These are phyloP conservation scores for Procavia capensis DNA, from an alignment of 2,113 vertebrate genomes.

Conservation along the genomic window DNA sequence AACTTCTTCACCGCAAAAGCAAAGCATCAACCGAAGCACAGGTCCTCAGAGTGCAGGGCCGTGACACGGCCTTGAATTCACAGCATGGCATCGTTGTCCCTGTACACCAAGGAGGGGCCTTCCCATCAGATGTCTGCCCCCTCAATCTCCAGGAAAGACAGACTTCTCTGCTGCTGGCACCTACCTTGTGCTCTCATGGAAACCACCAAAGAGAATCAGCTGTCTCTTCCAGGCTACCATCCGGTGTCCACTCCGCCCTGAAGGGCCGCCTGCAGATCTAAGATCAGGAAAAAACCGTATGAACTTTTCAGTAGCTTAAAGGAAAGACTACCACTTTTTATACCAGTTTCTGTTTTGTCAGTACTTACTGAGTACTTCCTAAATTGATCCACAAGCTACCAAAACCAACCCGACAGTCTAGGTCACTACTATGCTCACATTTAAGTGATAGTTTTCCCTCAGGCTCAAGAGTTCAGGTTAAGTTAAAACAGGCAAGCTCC, in stretches of 20 bases:
- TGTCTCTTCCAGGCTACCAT: constrained; percentile 95
- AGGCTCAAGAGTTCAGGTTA: neutral
- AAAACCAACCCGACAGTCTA: too few relatives aligned
- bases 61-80: neutral
- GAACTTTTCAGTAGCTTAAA: neutral
- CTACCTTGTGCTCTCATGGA: constrained; percentile 95
- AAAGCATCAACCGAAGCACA: neutral
- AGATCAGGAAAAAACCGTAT: neutral
- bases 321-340: neutral
- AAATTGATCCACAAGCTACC: neutral
- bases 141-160: neutral
- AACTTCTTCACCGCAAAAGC: neutral
- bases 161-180: neutral
- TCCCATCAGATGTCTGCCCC: neutral
- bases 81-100: fast-evolving
- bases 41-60: neutral
- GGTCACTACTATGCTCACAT: neutral
- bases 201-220: constrained; percentile 96
- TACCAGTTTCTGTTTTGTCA: neutral
- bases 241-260: constrained; percentile 95
- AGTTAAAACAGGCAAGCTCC: neutral
- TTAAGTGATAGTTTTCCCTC: neutral
- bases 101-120: fast-evolving
- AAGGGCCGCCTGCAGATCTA: constrained; percentile 94
- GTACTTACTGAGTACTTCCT: neutral